Percentiles rank a stretch among this genome's conserved stretches.
Evolutionary conservation across 2,888 invertebrate species (phyloP).

Genomic region (Ferrisia virgata): DNA sequence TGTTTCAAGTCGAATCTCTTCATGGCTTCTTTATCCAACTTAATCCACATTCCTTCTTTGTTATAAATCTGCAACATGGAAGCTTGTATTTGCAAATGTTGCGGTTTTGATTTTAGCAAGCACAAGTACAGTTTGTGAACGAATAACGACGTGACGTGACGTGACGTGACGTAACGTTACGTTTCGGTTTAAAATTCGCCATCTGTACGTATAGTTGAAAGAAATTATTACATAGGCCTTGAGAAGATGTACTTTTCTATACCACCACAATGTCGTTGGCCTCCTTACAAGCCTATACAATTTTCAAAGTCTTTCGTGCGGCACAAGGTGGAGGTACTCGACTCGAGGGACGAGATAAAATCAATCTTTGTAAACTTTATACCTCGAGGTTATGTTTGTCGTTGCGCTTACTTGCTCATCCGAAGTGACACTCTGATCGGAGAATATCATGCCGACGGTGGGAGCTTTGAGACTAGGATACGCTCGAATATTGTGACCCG

Average conservation of each 20-base stretch:
- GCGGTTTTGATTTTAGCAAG: background rate
- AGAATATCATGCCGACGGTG: constrained; percentile 67
- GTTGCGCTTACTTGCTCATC: constrained; percentile 61
- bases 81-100: background rate
- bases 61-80: constrained; percentile 52
- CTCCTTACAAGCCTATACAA: too few species aligned
- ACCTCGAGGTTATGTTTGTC: background rate
- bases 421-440: constrained; percentile 64
- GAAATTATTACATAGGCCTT: too few species aligned
- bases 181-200: too few species aligned
- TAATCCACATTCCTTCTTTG: constrained; percentile 66
- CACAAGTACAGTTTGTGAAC: background rate
- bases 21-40: constrained; percentile 61
- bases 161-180: too few species aligned
- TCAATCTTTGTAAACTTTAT: constrained; percentile 43
- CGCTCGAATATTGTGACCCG: constrained; percentile 70
- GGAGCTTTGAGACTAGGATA: constrained; percentile 66
- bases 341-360: background rate
- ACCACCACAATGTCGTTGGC: too few species aligned
- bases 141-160: too few species aligned
- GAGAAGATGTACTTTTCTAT: too few species aligned
- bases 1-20: constrained; percentile 53
- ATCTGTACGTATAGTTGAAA: too few species aligned
- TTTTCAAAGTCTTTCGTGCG: background rate
- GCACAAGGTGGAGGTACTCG: too few species aligned